These are phyloP conservation scores for Cyprinodon variegatus DNA, from an alignment of 2,113 vertebrate genomes.

Conservation along the genomic window DNA sequence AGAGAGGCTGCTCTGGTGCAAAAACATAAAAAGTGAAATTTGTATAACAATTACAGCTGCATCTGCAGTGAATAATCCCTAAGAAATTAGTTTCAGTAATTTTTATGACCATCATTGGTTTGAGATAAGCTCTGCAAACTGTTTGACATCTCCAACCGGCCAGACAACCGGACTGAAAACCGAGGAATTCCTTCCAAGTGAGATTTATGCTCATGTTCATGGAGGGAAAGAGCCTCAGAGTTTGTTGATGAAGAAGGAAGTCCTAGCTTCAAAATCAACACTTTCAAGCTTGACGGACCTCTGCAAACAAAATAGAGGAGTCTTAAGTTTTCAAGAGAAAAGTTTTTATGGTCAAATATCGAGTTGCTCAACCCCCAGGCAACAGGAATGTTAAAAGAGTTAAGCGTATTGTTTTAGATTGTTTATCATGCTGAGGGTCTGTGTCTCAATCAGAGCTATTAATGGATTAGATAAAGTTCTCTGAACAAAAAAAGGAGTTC, in stretches of 20 bases:
- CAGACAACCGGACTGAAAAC: too few species aligned
- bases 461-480: not conserved
- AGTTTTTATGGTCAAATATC: not conserved
- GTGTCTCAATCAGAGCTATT: not conserved
- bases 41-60: too few species aligned
- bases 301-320: not conserved
- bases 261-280: not conserved
- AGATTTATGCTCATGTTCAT: not conserved
- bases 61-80: too few species aligned
- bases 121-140: too few species aligned
- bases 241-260: not conserved
- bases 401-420: not conserved
- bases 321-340: not conserved
- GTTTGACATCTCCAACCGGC: too few species aligned
- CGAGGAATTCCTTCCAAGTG: not conserved
- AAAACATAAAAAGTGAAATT: too few species aligned
- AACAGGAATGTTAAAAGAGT: not conserved
- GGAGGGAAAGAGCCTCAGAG: not conserved
- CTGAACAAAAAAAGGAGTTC: not conserved
- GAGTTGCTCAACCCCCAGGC: too few species aligned
- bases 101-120: too few species aligned
- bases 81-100: too few species aligned
- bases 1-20: too few species aligned
- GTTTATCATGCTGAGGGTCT: not conserved
- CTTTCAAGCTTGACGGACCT: not conserved